Base-by-base conservation (phyloP, 2,113 vertebrate genomes). In the Rafetus swinhoei region DNA sequence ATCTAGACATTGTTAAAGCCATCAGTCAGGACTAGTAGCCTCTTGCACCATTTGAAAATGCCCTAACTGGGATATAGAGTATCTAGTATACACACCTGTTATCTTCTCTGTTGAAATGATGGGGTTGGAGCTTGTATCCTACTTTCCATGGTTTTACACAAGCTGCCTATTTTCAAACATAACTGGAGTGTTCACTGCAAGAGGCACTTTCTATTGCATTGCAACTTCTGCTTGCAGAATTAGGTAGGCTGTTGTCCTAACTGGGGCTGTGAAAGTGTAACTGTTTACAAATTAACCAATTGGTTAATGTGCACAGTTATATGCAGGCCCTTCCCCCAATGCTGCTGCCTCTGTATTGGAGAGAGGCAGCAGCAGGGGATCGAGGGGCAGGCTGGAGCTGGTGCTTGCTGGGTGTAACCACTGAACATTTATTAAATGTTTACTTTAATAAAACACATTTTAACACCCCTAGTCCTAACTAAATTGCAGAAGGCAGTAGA, bases 41-140 rank as follows among this genome's bases (percentile, higher is more conserved):
- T 74, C 76, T 35, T 4, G 3, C 2, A 16, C 6, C 32, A 62
- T 6, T 5, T 13, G 16, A 9, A 24, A 8, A 52, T 18, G 16
- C 12, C 15, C 22, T 27, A 25, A 25, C n/a, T 56, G 55, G 53
- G 79, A 5, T 57, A 32, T 39, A 45, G 81, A 57, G 14, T 3
- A 62, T 2, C 87, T 52, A 13, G 50, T 69, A 0, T 2, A 14
- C 1, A 0, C 3, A 0, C 18, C 5, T 35, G 5, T 4, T 74
- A 2, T 59, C 55, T 81, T 45, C 45, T 45, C 82, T 65, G 35
- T 13, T 45, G 12, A 10, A 39, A 0, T 11, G 32, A 56, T 80
- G 56, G 84, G n/a, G 0, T 3, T 45, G 52, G 0, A 50, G 21
- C 74, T 69, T 76, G 74, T 3, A 50, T 76, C 39, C 39, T 76